Evolutionary conservation across 2,113 vertebrate genomes (phyloP).

Genomic region (Alces alces): DNA sequence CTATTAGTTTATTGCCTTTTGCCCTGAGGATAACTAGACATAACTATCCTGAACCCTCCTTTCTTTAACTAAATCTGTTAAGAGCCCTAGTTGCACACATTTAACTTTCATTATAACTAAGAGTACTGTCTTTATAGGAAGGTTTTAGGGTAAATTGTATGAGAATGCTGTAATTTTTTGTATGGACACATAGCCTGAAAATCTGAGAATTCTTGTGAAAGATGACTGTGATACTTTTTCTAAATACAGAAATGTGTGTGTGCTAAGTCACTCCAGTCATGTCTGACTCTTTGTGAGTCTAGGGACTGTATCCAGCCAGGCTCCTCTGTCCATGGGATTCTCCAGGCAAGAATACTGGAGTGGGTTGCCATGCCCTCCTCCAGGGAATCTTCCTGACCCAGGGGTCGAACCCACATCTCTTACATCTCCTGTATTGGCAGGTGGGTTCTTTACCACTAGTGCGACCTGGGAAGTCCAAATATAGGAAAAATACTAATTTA

Average conservation of each 20-base stretch:
- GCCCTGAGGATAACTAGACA: background rate
- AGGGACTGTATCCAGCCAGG: background rate
- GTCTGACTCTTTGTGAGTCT: background rate
- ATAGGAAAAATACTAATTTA: background rate
- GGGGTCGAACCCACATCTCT: background rate
- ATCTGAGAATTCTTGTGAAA: background rate
- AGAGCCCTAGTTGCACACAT: background rate
- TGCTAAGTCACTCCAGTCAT: background rate
- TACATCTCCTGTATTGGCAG: background rate
- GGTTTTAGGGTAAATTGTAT: background rate
- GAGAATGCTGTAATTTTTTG: background rate
- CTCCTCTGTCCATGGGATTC: background rate
- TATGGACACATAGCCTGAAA: background rate
- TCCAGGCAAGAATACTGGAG: background rate
- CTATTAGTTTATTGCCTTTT: background rate
- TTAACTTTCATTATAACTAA: background rate
- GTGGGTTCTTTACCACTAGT: background rate
- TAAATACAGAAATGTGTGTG: background rate
- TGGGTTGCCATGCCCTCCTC: background rate
- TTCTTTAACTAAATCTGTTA: background rate
- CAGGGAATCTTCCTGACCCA: background rate
- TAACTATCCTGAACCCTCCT: background rate
- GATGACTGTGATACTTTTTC: background rate
- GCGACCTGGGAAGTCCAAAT: background rate
- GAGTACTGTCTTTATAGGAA: background rate